phyloP scores from a whole-genome alignment of 2,797 vertebrate genomes.

The Hypotaenidia okinawae region DNA sequence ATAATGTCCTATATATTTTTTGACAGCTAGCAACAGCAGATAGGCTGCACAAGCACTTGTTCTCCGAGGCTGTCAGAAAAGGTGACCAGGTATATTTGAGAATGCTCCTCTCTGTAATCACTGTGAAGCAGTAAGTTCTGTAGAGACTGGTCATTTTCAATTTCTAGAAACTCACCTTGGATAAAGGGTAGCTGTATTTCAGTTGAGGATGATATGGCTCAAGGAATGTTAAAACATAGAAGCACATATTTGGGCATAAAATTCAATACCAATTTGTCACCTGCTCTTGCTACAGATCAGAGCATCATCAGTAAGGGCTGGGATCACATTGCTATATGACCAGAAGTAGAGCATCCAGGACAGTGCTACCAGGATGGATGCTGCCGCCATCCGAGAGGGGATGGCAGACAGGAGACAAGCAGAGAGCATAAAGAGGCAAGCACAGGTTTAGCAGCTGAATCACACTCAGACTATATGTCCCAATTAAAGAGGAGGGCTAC shows the following conservation, averaged over 20 bases:
- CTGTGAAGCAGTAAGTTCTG: not conserved
- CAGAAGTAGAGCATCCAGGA: rapidly evolving
- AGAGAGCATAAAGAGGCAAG: not conserved
- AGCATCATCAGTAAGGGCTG: not conserved
- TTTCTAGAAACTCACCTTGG: not conserved
- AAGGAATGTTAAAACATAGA: not conserved
- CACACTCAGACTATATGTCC: not conserved
- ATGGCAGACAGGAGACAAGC: not conserved
- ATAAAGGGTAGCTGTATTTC: not conserved
- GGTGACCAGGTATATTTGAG: not conserved
- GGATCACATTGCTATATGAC: rapidly evolving
- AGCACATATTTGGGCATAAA: not conserved
- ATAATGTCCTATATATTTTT: not conserved
- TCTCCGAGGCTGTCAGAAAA: not conserved
- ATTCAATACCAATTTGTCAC: not conserved
- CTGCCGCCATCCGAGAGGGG: not conserved
- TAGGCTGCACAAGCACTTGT: not conserved
- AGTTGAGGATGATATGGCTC: not conserved
- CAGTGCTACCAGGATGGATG: not conserved
- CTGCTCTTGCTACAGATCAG: not conserved
- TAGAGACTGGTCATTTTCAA: not conserved
- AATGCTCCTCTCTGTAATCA: not conserved
- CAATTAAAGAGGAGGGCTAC: not conserved
- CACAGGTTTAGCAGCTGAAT: not conserved
- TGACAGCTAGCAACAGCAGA: not conserved